Percentiles rank a stretch among this genome's conserved stretches.
phyloP scores from a whole-genome alignment of 2,113 vertebrate species.

The Pungitius pungitius region DNA sequence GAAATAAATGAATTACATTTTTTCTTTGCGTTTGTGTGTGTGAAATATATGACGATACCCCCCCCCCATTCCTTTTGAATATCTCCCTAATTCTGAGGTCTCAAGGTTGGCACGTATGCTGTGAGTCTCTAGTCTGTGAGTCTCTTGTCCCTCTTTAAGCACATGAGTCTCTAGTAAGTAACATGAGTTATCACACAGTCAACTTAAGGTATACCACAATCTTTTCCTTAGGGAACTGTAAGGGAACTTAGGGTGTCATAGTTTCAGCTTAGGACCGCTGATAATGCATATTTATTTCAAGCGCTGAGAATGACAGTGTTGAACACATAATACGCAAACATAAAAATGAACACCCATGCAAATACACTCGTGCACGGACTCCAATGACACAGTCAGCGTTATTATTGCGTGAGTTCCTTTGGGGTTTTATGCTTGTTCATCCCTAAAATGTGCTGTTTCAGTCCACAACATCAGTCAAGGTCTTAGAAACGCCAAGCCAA shows the following conservation, averaged over 20 bases:
- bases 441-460: neutral
- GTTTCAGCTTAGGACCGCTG: neutral
- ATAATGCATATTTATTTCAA: neutral
- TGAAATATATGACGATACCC: no score
- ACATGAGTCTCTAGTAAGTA: neutral
- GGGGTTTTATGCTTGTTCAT: neutral
- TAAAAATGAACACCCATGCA: neutral
- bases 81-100: no score
- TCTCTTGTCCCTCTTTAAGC: no score
- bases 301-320: neutral
- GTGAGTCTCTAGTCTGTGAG: no score
- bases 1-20: no score
- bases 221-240: neutral
- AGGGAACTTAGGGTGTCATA: neutral
- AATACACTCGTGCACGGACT: neutral
- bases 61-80: no score
- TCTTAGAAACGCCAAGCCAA: slow-evolving; percentile 2
- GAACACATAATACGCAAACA: neutral
- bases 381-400: neutral
- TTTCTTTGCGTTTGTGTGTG: no score
- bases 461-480: slow-evolving; percentile 14
- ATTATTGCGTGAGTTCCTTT: neutral
- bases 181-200: neutral
- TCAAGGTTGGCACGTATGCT: no score
- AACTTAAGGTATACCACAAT: neutral